phyloP scores from a whole-genome alignment of 2,113 vertebrate genomes.

The Cavia porcellus region DNA sequence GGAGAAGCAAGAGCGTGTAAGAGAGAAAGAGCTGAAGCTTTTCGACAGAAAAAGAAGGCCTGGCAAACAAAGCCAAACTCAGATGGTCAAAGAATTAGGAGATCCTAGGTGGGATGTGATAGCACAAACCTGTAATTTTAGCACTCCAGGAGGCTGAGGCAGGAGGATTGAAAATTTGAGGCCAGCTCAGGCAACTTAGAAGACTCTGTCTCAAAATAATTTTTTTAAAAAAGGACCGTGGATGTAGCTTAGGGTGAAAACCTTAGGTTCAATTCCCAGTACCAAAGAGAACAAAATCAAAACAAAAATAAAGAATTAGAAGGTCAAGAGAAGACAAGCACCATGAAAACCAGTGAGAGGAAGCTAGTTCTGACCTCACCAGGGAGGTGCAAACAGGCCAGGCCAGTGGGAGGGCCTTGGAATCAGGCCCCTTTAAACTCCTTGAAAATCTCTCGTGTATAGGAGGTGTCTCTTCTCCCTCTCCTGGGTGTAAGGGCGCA shows the following conservation, averaged over 20 bases:
- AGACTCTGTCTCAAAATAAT: neutral
- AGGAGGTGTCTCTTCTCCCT: neutral
- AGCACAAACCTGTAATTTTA: neutral
- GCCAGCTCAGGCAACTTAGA: neutral
- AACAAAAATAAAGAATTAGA: neutral
- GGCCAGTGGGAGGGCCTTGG: neutral
- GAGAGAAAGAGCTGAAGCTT: neutral
- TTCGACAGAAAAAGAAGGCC: neutral
- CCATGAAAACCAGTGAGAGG: neutral
- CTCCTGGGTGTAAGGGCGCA: neutral
- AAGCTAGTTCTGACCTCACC: neutral
- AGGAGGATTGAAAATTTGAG: neutral
- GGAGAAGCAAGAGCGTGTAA: neutral
- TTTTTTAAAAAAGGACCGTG: too few relatives aligned
- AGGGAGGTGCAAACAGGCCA: neutral
- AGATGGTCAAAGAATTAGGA: neutral
- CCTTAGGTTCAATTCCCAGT: neutral
- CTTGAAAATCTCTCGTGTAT: neutral
- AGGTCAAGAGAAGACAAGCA: neutral
- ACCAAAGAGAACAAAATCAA: neutral
- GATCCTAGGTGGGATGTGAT: too few relatives aligned
- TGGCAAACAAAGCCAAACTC: neutral
- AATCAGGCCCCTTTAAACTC: neutral
- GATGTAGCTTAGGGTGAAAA: neutral
- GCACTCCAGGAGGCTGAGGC: neutral